These are phyloP conservation scores for Panthera uncia DNA, from an alignment of 2,113 vertebrate genomes.

Conservation along the genomic window DNA sequence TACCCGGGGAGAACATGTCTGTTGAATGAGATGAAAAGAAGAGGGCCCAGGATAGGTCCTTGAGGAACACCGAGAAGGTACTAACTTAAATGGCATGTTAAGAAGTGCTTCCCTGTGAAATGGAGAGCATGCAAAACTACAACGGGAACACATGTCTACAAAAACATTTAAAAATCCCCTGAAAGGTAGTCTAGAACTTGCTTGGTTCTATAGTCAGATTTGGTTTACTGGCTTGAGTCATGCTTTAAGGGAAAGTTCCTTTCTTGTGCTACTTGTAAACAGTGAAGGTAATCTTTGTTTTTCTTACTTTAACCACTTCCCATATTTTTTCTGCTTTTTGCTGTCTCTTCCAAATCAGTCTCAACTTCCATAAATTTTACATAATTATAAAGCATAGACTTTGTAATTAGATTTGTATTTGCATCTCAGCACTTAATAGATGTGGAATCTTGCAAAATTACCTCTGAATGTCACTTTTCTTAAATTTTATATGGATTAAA, in stretches of 20 bases:
- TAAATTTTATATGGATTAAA: slow-evolving; percentile 32
- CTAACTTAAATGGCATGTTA: neutral
- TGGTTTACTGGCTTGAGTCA: slow-evolving; percentile 10
- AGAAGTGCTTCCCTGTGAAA: neutral
- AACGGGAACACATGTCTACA: neutral
- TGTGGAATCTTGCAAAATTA: neutral
- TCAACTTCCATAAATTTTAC: neutral
- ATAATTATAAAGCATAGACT: neutral
- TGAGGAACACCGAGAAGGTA: neutral
- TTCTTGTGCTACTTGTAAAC: neutral
- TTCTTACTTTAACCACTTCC: neutral
- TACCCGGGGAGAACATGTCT: neutral
- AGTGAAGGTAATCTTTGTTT: neutral
- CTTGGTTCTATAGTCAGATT: slow-evolving; percentile 25
- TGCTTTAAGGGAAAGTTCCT: slow-evolving; percentile 21
- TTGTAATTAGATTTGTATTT: slow-evolving; percentile 23
- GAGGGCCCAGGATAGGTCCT: neutral
- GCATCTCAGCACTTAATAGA: slow-evolving; percentile 27
- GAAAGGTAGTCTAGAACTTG: neutral
- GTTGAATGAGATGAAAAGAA: neutral
- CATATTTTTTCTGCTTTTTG: slow-evolving; percentile 39
- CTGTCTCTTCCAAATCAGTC: neutral
- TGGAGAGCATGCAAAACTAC: neutral
- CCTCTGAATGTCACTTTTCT: slow-evolving; percentile 6
- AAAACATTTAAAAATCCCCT: neutral